A percentile compares a stretch with the other conserved stretches of the same genome.
Conservation (phyloP, 2,888 invertebrate genomes). For the Drosophila borealis region DNA sequence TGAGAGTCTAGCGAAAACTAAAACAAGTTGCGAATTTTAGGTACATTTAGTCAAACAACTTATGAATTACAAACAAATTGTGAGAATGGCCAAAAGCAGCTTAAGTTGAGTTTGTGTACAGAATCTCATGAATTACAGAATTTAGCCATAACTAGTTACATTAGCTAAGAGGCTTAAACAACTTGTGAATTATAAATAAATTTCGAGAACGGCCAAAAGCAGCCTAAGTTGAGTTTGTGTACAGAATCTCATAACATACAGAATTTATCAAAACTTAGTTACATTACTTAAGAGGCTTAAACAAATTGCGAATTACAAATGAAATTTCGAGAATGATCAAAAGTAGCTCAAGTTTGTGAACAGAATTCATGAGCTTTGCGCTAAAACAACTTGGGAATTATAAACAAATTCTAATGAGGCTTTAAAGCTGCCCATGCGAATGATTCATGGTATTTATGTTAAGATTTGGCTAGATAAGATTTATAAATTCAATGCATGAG, state of each 20-base stretch:
- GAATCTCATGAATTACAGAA: too few species aligned
- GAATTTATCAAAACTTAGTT: not conserved
- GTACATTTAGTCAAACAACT: not conserved
- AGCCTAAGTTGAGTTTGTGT: not conserved
- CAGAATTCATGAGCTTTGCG: not conserved
- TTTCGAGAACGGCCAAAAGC: not conserved
- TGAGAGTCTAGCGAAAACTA: not conserved
- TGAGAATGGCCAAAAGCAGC: not conserved
- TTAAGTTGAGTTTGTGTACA: too few species aligned
- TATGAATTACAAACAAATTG: not conserved
- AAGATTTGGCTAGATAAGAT: not conserved
- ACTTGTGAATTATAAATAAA: not conserved
- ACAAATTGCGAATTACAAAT: not conserved
- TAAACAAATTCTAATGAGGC: not conserved
- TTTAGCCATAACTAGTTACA: not conserved
- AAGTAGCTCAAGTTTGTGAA: not conserved
- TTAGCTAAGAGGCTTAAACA: not conserved
- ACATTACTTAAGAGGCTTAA: not conserved
- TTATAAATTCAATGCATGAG: slow-evolving; percentile 3
- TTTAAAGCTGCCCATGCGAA: not conserved
- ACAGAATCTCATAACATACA: not conserved
- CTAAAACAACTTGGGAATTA: not conserved
- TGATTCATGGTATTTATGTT: not conserved
- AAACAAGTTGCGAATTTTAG: not conserved
- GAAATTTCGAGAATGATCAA: not conserved